Conservation (phyloP, 2,113 vertebrate species). For the Parotia lawesii region DNA sequence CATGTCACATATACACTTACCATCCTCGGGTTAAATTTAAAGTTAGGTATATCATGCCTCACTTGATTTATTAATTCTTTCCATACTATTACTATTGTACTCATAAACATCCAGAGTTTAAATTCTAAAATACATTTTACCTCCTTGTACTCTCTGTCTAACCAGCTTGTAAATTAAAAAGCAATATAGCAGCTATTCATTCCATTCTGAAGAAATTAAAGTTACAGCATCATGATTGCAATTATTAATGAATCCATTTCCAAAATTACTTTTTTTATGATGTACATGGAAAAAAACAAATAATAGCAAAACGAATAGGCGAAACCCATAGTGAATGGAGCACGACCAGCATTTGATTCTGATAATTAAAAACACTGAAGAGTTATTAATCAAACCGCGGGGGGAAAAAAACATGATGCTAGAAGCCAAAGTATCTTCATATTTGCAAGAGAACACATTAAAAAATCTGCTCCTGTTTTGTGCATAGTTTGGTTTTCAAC, state of each 20-base stretch:
- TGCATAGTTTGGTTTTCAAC: slow-evolving; percentile 26
- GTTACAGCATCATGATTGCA: not conserved
- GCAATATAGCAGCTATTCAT: not conserved
- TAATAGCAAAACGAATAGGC: not conserved
- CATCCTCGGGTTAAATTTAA: not conserved
- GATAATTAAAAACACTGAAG: slow-evolving; percentile 21
- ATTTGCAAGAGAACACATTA: not conserved
- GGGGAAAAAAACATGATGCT: not conserved
- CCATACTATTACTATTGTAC: not conserved
- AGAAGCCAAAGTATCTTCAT: not conserved
- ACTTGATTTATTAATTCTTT: not conserved
- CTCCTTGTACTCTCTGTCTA: not conserved
- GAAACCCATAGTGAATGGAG: slow-evolving; percentile 3
- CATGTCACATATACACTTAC: not conserved
- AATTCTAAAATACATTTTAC: not conserved
- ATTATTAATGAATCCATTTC: slow-evolving; percentile 11
- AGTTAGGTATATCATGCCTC: not conserved
- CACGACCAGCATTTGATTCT: slow-evolving; percentile 10
- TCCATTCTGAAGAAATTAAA: slow-evolving; percentile 31
- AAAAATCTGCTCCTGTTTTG: not conserved
- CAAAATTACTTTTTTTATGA: slow-evolving; percentile 28
- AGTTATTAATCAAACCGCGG: not conserved
- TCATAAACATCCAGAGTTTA: not conserved
- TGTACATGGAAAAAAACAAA: not conserved
- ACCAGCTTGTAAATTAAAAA: slow-evolving; percentile 37